Evolutionary conservation across 2,113 vertebrate genomes (phyloP).

Genomic region (Arenaria interpres): DNA sequence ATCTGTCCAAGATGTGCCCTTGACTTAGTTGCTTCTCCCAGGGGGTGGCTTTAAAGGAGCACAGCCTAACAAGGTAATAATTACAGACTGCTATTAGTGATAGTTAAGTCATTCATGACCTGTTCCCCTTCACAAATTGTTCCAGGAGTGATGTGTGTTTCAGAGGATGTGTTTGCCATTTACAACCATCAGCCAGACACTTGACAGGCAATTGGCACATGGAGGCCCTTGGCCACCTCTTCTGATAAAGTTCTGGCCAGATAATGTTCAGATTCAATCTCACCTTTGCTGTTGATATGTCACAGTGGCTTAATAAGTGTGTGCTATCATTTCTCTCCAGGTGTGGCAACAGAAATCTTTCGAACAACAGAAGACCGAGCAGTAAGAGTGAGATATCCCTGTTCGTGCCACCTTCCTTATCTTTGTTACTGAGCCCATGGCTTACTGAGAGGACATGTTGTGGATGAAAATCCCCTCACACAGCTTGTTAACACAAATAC

Average conservation of each 20-base stretch:
- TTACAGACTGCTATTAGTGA: background rate
- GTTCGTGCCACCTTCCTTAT: background rate
- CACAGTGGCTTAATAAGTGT: background rate
- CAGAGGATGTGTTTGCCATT: background rate
- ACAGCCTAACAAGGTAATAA: constrained; percentile 12
- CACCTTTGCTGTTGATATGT: background rate
- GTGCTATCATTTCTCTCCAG: background rate
- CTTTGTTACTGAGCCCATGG: background rate
- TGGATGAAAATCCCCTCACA: background rate
- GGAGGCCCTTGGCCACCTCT: background rate
- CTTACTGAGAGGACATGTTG: background rate
- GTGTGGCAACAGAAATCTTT: constrained; percentile 1
- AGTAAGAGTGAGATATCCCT: background rate
- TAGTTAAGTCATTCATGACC: constrained; percentile 22
- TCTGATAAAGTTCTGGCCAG: background rate
- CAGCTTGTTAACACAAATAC: background rate
- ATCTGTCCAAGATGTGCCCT: constrained; percentile 35
- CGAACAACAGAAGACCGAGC: background rate
- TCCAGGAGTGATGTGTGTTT: background rate
- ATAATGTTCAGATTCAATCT: constrained; percentile 8
- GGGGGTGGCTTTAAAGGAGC: background rate
- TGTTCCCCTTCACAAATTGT: background rate
- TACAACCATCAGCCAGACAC: background rate
- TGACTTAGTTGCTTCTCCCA: background rate
- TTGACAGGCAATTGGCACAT: background rate